Evolutionary conservation across 2,888 invertebrate species (phyloP).

Genomic region (Anoplius nigerrimus): DNA sequence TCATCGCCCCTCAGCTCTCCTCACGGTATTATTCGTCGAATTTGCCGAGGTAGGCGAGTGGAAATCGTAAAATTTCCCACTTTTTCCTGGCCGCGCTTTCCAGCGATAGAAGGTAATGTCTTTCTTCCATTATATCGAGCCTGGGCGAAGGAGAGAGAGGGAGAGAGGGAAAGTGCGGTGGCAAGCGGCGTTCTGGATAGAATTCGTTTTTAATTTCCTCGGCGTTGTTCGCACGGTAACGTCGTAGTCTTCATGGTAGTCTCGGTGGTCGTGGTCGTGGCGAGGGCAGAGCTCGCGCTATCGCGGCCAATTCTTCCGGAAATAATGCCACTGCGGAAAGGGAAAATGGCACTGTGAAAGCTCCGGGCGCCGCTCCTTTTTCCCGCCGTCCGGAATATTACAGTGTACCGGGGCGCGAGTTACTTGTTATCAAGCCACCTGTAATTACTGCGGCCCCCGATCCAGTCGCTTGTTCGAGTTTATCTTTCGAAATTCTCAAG

Average conservation of each 20-base stretch:
- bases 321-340: constrained; percentile 33
- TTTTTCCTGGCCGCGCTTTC: no score
- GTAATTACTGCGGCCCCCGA: constrained; percentile 52
- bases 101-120: no score
- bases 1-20: no score
- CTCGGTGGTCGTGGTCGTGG: no score
- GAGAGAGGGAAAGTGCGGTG: background rate
- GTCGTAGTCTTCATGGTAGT: no score
- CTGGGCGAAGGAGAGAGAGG: no score
- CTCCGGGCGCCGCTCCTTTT: background rate
- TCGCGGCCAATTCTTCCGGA: constrained; percentile 23
- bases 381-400: constrained; percentile 40
- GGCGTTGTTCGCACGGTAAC: no score
- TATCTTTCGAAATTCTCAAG: constrained; percentile 38
- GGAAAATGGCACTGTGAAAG: constrained; percentile 33
- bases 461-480: constrained; percentile 53
- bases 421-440: constrained; percentile 54
- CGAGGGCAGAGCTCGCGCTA: constrained; percentile 6
- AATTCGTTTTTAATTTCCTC: no score
- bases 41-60: no score
- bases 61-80: no score
- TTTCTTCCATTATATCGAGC: no score
- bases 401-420: constrained; percentile 40
- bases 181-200: background rate
- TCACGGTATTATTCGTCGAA: no score